Percentiles rank a stretch among this genome's conserved stretches.
phyloP scores from a whole-genome alignment of 2,888 invertebrate species.

The Campoletis raptor region DNA sequence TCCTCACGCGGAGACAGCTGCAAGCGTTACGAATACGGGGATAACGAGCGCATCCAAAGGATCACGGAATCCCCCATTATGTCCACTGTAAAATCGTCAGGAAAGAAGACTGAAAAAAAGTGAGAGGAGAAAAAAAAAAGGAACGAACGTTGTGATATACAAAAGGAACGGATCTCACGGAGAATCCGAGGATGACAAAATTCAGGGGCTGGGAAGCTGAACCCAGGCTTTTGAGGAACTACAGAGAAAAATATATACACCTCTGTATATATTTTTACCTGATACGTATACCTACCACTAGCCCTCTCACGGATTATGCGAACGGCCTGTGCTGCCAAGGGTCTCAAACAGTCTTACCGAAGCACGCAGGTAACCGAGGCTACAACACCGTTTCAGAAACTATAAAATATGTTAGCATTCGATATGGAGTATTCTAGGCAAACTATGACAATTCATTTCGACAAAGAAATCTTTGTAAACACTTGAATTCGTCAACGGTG shows the following conservation, averaged over 20 bases:
- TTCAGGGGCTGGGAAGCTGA: constrained; percentile 75
- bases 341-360: constrained; percentile 39
- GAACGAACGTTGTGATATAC: constrained; percentile 74
- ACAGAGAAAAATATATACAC: constrained; percentile 51
- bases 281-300: constrained; percentile 63
- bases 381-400: constrained; percentile 45
- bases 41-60: constrained; percentile 84
- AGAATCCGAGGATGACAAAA: constrained; percentile 80
- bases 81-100: constrained; percentile 80
- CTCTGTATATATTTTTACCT: constrained; percentile 57
- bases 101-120: constrained; percentile 71
- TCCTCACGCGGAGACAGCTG: constrained; percentile 78
- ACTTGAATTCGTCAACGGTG: background rate
- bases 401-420: constrained; percentile 15
- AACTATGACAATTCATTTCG: background rate
- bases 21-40: constrained; percentile 82
- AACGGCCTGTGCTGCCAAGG: constrained; percentile 36
- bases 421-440: constrained; percentile 16
- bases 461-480: background rate
- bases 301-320: constrained; percentile 64
- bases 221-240: constrained; percentile 69
- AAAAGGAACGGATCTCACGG: constrained; percentile 80
- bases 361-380: constrained; percentile 35
- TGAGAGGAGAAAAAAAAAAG: constrained; percentile 30
- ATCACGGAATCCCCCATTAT: constrained; percentile 82